Base-by-base conservation (phyloP, 2,113 vertebrate species). In the Thomomys bottae region DNA sequence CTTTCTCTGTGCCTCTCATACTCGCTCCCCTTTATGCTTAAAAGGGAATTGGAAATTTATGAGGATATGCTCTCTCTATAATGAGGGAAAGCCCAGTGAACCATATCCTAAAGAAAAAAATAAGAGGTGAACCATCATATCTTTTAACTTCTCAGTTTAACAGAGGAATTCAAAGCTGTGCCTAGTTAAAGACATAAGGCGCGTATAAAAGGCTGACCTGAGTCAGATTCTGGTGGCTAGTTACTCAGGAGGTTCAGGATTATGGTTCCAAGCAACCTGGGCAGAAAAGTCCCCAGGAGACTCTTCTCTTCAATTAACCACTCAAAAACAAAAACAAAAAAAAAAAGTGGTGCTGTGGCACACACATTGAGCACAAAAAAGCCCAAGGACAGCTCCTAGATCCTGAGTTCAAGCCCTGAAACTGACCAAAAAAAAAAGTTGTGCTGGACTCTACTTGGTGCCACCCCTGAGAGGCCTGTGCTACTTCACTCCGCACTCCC, bases 81-180 rank as follows among this genome's bases (percentile, higher is more conserved):
- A 86, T 84, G n/a, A 93, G 36, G 77, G 88, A 94, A 95, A 93
- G 30, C 20, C 49, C 12, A 88, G 71, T 90, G 73, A 80, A 70
- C 24, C 61, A 4, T 84, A 8, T 77, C 36, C 84, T 84, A 61
- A 89, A 90, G 83, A 77, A 63, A 18, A 80, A 90, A 83, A 92
- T 72, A 80, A 84, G 21, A 88, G 24, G 30, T 87, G 38, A 36
- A 30, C 67, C 5, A 90, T 8, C 38, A 66, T 23, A 34, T 10
- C 26, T 75, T 85, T 93, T 59, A 84, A 57, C 6, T 8, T 68
- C 23, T 32, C n/a, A n/a, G 0, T 70, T 85, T 90, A 40, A 83
- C 26, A 40, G 28, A 57, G 30, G 38, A 78, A 70, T 83, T 67
- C 57, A 36, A 92, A 67, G 40, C 12, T 42, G 30, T 28, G 21